Evolutionary conservation across 2,888 invertebrate species (phyloP).

Genomic region (Muschampia plurimacula): DNA sequence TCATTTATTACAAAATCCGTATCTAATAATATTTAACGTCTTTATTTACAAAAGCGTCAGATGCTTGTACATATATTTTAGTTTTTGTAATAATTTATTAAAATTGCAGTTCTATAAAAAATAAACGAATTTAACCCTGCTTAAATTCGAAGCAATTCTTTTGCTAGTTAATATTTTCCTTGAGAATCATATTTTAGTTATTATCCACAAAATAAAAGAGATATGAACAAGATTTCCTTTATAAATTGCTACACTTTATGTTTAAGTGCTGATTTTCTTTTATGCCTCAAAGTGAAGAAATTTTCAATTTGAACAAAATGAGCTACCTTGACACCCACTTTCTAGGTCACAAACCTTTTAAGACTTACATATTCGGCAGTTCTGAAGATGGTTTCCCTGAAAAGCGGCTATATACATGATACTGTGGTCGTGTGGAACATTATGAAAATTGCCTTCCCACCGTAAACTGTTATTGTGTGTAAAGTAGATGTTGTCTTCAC

Average conservation of each 20-base stretch:
- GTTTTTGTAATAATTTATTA: too few relatives aligned
- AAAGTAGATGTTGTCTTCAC: conserved; percentile 53
- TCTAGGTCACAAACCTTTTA: conserved; percentile 17
- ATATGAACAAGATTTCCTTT: not conserved
- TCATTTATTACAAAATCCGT: too few relatives aligned
- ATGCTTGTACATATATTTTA: too few relatives aligned
- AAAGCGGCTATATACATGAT: conserved; percentile 41
- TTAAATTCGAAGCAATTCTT: too few relatives aligned
- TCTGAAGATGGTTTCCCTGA: conserved; percentile 45
- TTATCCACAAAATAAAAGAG: not conserved
- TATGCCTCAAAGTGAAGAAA: conserved; percentile 12
- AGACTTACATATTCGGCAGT: conserved; percentile 19
- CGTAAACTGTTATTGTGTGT: conserved; percentile 56
- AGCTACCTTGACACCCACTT: conserved; percentile 10
- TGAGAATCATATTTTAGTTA: too few relatives aligned
- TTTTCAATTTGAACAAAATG: conserved; percentile 36
- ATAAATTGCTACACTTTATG: not conserved
- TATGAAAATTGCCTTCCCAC: conserved; percentile 58
- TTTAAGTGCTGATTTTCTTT: conserved; percentile 5
- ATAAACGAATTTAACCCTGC: too few relatives aligned
- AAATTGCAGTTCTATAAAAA: too few relatives aligned
- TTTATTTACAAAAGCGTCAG: too few relatives aligned
- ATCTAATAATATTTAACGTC: too few relatives aligned
- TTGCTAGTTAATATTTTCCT: too few relatives aligned
- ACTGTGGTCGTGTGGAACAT: conserved; percentile 47